phyloP scores from a whole-genome alignment of 2,113 vertebrate genomes.

The Lagenorhynchus albirostris region DNA sequence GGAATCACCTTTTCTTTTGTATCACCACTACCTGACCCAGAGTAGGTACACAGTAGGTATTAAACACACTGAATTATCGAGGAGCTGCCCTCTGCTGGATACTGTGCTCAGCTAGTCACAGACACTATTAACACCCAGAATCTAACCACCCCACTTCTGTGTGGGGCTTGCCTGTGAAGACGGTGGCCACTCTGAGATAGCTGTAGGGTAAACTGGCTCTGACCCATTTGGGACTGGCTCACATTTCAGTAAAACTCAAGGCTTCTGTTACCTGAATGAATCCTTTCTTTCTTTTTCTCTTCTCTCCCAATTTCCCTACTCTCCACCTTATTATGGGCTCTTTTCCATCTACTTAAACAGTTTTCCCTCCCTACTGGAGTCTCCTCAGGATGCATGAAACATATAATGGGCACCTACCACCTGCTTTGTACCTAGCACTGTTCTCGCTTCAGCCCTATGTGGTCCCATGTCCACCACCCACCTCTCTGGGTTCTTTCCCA shows the following conservation, averaged over 20 bases:
- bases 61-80: not conserved
- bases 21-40: no score
- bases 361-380: not conserved
- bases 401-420: rapidly evolving
- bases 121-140: rapidly evolving
- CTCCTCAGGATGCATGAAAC: not conserved
- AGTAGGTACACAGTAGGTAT: no score
- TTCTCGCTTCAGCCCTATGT: rapidly evolving
- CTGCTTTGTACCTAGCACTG: not conserved
- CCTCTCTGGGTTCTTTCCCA: not conserved
- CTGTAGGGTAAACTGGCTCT: not conserved
- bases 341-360: not conserved
- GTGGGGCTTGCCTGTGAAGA: not conserved
- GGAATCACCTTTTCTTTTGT: not conserved
- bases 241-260: not conserved
- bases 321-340: not conserved
- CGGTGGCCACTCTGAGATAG: not conserved
- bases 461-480: rapidly evolving
- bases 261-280: not conserved
- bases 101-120: not conserved
- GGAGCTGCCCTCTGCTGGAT: not conserved
- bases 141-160: rapidly evolving
- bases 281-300: not conserved
- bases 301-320: not conserved
- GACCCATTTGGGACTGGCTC: no score